Percentiles rank a stretch among this genome's conserved stretches.
phyloP scores from a whole-genome alignment of 2,888 invertebrate species.

The Perizoma affinitatum region DNA sequence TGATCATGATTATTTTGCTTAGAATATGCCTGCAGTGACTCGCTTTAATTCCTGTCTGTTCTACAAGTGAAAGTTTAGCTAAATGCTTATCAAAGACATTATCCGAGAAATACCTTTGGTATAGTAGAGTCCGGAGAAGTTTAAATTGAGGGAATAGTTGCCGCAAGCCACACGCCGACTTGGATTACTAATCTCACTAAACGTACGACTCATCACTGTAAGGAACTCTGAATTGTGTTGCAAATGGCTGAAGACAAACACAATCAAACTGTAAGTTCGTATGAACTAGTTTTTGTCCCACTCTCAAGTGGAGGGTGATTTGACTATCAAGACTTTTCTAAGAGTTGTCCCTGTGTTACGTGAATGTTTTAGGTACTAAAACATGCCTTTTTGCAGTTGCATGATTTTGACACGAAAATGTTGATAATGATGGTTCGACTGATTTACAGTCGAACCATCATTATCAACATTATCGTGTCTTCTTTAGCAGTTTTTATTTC shows the following conservation, averaged over 20 bases:
- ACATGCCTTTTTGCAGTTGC: no score
- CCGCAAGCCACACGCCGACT: no score
- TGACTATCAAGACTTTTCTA: not conserved
- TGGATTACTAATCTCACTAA: slow-evolving; percentile 36
- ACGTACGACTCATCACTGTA: slow-evolving; percentile 22
- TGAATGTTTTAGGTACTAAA: no score
- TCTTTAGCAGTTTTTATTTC: no score
- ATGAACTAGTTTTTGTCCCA: not conserved
- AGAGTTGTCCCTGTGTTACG: no score
- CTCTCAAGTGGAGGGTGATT: not conserved
- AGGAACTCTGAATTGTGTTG: not conserved
- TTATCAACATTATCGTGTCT: no score
- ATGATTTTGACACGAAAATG: no score
- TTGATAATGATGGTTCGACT: no score
- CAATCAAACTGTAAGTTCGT: not conserved
- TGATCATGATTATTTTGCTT: no score
- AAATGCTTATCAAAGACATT: not conserved
- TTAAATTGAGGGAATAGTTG: slow-evolving; percentile 49
- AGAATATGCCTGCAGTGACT: no score
- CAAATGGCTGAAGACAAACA: not conserved
- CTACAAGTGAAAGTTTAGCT: not conserved
- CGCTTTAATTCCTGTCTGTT: no score
- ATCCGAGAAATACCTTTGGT: not conserved
- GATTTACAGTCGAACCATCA: no score
- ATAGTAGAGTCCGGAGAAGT: slow-evolving; percentile 29